phyloP scores from a whole-genome alignment of 2,797 vertebrate species.

The Emys orbicularis region DNA sequence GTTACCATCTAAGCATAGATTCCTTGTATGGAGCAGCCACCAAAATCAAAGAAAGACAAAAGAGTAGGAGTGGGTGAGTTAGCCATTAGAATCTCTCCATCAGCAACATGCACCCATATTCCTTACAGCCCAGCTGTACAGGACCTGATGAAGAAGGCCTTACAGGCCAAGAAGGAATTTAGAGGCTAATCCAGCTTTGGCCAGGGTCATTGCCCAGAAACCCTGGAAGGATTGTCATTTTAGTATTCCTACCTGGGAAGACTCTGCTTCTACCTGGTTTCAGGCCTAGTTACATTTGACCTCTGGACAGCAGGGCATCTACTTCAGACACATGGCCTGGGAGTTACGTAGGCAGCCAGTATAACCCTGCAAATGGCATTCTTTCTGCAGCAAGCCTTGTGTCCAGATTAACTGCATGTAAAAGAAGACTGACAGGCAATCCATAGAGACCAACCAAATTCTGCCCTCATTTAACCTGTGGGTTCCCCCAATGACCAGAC shows the following conservation, averaged over 20 bases:
- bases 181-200: not conserved
- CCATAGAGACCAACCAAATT: not conserved
- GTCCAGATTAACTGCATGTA: not conserved
- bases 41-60: not conserved
- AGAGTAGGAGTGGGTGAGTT: not conserved
- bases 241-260: not conserved
- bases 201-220: not conserved
- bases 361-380: not conserved
- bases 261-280: not conserved
- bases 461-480: not conserved
- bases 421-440: not conserved
- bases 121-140: not conserved
- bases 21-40: not conserved
- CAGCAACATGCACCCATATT: not conserved
- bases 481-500: not conserved
- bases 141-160: not conserved
- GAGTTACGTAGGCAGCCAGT: not conserved
- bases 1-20: not conserved
- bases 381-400: not conserved
- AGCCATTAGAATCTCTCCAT: not conserved
- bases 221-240: not conserved
- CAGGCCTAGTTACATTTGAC: not conserved
- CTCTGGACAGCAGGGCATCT: not conserved
- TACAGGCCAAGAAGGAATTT: not conserved
- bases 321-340: not conserved